These are phyloP conservation scores for Myiothlypis chrysogaster DNA, from an alignment of 2,797 vertebrate species.

Conservation along the genomic window DNA sequence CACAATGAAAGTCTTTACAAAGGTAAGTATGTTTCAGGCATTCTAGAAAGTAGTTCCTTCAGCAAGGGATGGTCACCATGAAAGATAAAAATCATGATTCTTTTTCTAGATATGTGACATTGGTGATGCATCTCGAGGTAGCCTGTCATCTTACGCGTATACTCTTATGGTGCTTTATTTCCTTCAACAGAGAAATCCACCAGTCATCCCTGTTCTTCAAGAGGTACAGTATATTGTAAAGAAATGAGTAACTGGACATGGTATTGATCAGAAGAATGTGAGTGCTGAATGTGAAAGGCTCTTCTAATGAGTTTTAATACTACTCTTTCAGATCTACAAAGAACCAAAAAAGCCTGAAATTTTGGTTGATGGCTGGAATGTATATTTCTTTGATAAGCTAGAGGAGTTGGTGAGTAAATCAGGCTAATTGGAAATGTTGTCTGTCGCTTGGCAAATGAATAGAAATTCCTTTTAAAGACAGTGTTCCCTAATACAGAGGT, in stretches of 20 bases:
- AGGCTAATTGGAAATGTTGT: not conserved
- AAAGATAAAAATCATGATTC: not conserved
- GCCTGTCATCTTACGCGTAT: constrained; percentile 94
- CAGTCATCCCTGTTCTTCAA: constrained; percentile 93
- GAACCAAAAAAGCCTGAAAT: constrained; percentile 85
- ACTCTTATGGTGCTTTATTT: constrained; percentile 97
- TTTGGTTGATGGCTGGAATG: constrained; percentile 92
- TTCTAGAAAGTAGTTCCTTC: not conserved
- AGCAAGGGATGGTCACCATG: not conserved
- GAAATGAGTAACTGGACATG: not conserved
- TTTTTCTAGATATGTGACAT: constrained; percentile 89
- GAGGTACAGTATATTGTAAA: constrained; percentile 79
- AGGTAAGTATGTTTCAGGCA: constrained; percentile 72
- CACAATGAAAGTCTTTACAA: constrained; percentile 98
- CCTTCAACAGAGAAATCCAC: constrained; percentile 90
- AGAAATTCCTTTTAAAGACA: not conserved
- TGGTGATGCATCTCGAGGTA: constrained; percentile 93
- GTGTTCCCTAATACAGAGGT: not conserved
- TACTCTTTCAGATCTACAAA: constrained; percentile 84
- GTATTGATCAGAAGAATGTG: not conserved
- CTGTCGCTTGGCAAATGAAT: not conserved
- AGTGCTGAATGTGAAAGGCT: not conserved
- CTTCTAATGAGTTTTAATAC: constrained; percentile 50
- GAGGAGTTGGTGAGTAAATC: constrained; percentile 83
- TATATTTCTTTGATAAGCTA: constrained; percentile 90